Evolutionary conservation across 1,140 invertebrate genomes (phyloP).

Genomic region (Hyposmocoma kahamanoa): DNA sequence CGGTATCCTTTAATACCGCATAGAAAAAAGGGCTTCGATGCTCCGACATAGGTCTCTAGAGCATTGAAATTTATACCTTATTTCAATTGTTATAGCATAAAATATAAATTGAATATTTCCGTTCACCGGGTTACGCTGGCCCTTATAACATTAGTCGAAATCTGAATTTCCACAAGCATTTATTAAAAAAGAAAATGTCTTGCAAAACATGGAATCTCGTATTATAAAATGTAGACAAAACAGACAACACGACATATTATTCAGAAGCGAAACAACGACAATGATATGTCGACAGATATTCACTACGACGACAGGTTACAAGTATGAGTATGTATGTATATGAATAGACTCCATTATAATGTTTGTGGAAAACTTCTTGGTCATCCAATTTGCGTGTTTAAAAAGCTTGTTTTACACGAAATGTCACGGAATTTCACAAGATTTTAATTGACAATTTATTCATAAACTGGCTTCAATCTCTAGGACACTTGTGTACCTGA

Average conservation of each 20-base stretch:
- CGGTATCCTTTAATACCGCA: too few species aligned
- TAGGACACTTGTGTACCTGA: too few species aligned
- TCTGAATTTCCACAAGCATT: too few species aligned
- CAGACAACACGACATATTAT: slow-evolving; percentile 44
- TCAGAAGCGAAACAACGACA: slow-evolving; percentile 60
- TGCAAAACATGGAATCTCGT: not conserved
- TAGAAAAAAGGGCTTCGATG: too few species aligned
- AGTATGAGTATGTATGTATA: not conserved
- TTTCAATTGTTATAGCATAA: not conserved
- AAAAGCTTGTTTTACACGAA: too few species aligned
- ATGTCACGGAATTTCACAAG: too few species aligned
- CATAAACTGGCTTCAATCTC: too few species aligned
- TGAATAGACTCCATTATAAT: not conserved
- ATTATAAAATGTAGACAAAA: not conserved
- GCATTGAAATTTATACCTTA: not conserved
- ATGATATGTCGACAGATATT: slow-evolving; percentile 60
- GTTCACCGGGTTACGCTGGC: too few species aligned
- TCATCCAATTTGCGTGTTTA: not conserved
- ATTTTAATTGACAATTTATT: too few species aligned
- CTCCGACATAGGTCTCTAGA: too few species aligned
- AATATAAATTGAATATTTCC: not conserved
- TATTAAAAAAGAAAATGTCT: not conserved
- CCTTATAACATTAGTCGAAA: too few species aligned
- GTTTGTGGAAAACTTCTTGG: not conserved
- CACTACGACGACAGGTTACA: slow-evolving; percentile 5